Evolutionary conservation across 2,113 vertebrate genomes (phyloP), one percentile per base, ranked within the genome.

Genomic region (Notarius quadriscutis): DNA sequence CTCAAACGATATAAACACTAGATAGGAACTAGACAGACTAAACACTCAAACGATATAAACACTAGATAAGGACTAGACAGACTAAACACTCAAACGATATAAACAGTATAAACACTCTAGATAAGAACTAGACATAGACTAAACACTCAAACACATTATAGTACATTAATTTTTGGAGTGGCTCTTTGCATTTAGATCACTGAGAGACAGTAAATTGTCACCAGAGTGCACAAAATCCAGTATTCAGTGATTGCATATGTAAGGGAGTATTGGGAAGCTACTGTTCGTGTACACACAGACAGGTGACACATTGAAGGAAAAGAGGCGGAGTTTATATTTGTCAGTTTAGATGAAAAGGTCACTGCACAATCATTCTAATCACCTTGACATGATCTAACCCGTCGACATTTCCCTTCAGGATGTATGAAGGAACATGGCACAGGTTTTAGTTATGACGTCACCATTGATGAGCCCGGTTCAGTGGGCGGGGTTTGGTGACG

Each of bases 401-500:
- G 4, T 41, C 41, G 41, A 41, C 6, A 14, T 55, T 57, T 57
- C 9, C 12, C 55, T 20, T 74, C 7, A 17, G 8, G 14, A 7
- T 78, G 20, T 57, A 57, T 27, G 12, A 22, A 20, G 79, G 60
- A 81, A 81, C 62, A 10, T 60, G 14, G 30, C 57, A 62, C 30
- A 41, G 30, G 14, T 81, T 62, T 25, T 0, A 30, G 50, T 34
- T 30, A 48, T 89, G 91, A 94, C 91, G 92, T 94, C 89, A 92
- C 20, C 85, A 5, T 65, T 84, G 83, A 71, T 71, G 20, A 69
- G 71, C 87, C 41, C 15, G 80, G 62, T 9, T 20, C 41, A 10
- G 86, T 88, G 91, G 95, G 94, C 93, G 94, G 92, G 93, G 92
- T 87, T 93, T 92, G 91, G 89, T 94, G 94, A 94, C 94, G 95